These are phyloP conservation scores for Agrochola circellaris DNA, from an alignment of 2,888 invertebrate species.

Conservation along the genomic window DNA sequence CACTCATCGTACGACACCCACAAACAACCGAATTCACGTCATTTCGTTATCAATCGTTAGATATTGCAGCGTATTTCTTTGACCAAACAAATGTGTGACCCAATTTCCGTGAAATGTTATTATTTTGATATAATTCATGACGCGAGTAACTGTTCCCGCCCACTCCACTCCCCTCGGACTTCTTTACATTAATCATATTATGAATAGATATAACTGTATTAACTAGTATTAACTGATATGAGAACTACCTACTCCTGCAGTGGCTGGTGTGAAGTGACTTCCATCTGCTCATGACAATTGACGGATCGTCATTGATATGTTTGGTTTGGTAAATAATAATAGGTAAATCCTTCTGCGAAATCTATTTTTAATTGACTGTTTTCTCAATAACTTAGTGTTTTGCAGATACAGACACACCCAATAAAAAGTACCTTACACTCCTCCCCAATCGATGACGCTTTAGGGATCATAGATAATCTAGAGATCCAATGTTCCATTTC, in stretches of 20 bases:
- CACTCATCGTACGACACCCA: constrained; percentile 62
- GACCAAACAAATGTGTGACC: constrained; percentile 54
- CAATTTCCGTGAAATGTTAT: constrained; percentile 52
- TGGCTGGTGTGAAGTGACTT: background rate
- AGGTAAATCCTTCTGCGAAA: background rate
- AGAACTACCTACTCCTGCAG: background rate
- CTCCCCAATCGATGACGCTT: background rate
- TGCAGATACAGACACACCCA: background rate
- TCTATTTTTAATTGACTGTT: background rate
- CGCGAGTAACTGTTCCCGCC: constrained; percentile 4
- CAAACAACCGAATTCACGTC: constrained; percentile 65
- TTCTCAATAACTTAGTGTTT: background rate
- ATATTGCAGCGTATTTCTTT: constrained; percentile 58
- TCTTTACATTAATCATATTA: constrained; percentile 6
- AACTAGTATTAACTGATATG: constrained; percentile 21
- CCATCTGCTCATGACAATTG: background rate
- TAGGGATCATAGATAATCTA: background rate
- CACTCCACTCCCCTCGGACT: constrained; percentile 11
- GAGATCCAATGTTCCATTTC: background rate
- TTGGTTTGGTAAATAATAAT: constrained; percentile 4
- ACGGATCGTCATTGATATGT: background rate
- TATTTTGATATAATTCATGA: constrained; percentile 46
- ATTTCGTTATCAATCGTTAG: constrained; percentile 46
- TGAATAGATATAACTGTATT: background rate
- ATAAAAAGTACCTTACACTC: background rate